Evolutionary conservation across 1,140 invertebrate genomes (phyloP).

Genomic region (Macrobrachium rosenbergii): DNA sequence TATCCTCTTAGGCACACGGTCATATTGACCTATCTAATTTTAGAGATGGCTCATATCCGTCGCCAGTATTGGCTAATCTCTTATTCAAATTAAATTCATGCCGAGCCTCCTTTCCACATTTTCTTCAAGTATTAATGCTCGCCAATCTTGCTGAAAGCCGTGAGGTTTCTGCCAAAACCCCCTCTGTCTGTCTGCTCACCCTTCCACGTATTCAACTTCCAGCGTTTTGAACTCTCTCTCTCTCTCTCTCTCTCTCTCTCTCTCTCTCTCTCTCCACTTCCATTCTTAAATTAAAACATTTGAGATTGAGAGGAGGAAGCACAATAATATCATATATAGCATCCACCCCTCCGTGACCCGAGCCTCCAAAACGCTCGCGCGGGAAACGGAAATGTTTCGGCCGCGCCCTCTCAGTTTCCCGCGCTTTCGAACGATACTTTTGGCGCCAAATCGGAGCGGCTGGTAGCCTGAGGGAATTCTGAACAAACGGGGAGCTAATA

Average conservation of each 20-base stretch:
- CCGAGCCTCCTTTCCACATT: constrained; percentile 23
- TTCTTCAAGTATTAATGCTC: constrained; percentile 34
- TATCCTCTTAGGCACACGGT: no score
- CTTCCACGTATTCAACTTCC: not conserved
- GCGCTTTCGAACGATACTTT: constrained; percentile 39
- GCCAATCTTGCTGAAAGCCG: constrained; percentile 38
- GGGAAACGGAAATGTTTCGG: constrained; percentile 19
- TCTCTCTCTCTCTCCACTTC: constrained; percentile 15
- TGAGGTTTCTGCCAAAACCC: constrained; percentile 23
- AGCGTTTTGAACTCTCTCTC: constrained; percentile 27
- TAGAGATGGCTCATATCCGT: constrained; percentile 20
- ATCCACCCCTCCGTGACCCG: constrained; percentile 18
- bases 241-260: no score
- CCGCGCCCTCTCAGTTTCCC: constrained; percentile 8
- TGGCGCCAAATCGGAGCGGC: constrained; percentile 36
- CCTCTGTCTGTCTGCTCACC: not conserved
- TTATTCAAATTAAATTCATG: constrained; percentile 47
- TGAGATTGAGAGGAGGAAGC: constrained; percentile 45
- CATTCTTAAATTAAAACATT: constrained; percentile 47
- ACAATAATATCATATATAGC: constrained; percentile 48
- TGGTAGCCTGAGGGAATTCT: constrained; percentile 36
- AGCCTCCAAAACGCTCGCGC: not conserved
- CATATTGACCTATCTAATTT: not conserved
- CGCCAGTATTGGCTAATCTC: constrained; percentile 39
- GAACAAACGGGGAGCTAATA: constrained; percentile 45